Evolutionary conservation across 2,113 vertebrate genomes (phyloP).

Genomic region (Beaufortia kweichowensis): DNA sequence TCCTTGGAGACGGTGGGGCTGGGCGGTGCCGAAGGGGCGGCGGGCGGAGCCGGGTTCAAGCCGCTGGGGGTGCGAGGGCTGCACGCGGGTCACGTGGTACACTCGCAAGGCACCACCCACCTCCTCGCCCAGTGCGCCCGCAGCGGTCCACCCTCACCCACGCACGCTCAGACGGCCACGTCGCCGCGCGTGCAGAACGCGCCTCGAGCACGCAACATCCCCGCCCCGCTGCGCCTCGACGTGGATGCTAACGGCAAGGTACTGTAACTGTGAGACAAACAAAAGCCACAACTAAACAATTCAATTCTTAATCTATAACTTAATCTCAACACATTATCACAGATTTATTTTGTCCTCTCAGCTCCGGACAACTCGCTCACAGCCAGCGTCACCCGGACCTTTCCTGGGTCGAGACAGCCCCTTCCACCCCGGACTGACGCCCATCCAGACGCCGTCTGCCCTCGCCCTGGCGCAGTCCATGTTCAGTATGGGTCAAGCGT

Average conservation of each 20-base stretch:
- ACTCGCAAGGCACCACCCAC: constrained; percentile 61
- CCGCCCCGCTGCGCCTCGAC: constrained; percentile 63
- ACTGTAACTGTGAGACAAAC: not conserved
- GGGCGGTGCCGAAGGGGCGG: constrained; percentile 34
- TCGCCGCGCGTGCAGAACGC: constrained; percentile 6
- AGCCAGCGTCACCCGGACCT: constrained; percentile 71
- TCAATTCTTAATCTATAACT: not conserved
- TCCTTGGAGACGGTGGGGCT: constrained; percentile 74
- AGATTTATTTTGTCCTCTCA: constrained; percentile 32
- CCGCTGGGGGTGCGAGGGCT: constrained; percentile 44
- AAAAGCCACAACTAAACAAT: too few species aligned
- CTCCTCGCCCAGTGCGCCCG: constrained; percentile 47
- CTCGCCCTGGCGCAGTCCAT: constrained; percentile 78
- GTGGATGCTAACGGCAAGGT: constrained; percentile 58
- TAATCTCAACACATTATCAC: not conserved
- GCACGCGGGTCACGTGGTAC: constrained; percentile 47
- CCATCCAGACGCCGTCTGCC: constrained; percentile 63
- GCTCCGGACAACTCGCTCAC: constrained; percentile 69
- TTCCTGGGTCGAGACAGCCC: constrained; percentile 61
- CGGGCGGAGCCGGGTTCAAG: constrained; percentile 47
- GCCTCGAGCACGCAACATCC: constrained; percentile 56
- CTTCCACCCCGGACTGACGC: constrained; percentile 62
- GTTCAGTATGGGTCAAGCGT: constrained; percentile 70
- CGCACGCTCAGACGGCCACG: constrained; percentile 56
- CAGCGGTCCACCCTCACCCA: constrained; percentile 56